phyloP scores from a whole-genome alignment of 2,888 invertebrate species.

The Drosophila koepferae region DNA sequence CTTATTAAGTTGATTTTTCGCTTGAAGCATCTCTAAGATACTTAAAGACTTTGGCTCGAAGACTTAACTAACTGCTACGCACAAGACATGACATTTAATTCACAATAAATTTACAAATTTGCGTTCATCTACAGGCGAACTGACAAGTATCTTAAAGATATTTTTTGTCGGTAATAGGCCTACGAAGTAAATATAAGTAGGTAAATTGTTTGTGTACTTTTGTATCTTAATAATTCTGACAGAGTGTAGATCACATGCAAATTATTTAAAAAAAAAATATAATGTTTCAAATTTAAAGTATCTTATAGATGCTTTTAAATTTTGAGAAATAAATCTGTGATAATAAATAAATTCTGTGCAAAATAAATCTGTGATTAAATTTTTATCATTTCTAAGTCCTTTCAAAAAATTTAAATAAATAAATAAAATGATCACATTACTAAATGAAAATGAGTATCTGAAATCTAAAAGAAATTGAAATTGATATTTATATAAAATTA shows the following conservation, averaged over 20 bases:
- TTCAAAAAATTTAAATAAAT: too few relatives aligned
- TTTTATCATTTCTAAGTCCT: too few relatives aligned
- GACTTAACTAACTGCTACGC: not conserved
- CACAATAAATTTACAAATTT: not conserved
- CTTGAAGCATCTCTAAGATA: conserved; percentile 11
- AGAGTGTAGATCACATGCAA: not conserved
- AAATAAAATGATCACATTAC: not conserved
- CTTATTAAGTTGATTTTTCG: not conserved
- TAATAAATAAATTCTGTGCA: too few relatives aligned
- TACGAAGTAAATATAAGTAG: not conserved
- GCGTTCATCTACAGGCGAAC: not conserved
- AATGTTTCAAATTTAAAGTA: not conserved
- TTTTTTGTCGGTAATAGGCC: not conserved
- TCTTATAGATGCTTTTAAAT: not conserved
- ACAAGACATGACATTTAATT: not conserved
- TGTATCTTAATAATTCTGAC: not conserved
- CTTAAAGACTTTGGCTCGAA: not conserved
- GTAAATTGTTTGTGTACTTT: too few relatives aligned
- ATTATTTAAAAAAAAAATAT: not conserved
- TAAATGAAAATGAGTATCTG: not conserved
- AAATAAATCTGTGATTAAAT: too few relatives aligned
- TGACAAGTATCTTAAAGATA: not conserved
- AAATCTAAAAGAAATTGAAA: not conserved
- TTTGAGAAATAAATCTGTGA: too few relatives aligned
- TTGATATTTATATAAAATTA: not conserved